Percentiles rank a stretch among this genome's conserved stretches.
Conservation (phyloP, 2,888 invertebrate genomes). For the Drosophila nr. perissopoda region DNA sequence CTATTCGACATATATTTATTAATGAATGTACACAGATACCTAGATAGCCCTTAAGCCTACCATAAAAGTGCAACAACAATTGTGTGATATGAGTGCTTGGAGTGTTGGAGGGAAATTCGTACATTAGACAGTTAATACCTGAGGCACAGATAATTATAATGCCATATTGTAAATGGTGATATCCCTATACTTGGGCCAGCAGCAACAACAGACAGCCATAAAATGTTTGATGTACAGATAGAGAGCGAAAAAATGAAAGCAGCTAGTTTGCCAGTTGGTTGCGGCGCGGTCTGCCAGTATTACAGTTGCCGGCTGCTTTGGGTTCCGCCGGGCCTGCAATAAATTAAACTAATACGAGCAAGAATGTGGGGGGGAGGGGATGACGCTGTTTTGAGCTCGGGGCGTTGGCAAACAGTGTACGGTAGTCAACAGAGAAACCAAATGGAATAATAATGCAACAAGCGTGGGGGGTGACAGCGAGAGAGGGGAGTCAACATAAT, state of each 20-base stretch:
- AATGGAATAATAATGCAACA: conserved; percentile 56
- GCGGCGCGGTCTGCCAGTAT: conserved; percentile 5
- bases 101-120: background rate
- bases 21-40: conserved; percentile 1
- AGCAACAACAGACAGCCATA: conserved; percentile 35
- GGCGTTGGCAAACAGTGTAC: conserved; percentile 32
- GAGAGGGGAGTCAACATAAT: conserved; percentile 59
- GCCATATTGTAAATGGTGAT: conserved; percentile 28
- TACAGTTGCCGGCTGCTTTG: conserved; percentile 2
- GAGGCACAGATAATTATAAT: conserved; percentile 61
- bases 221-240: conserved; percentile 62
- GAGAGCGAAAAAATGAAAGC: conserved; percentile 23
- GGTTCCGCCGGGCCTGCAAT: conserved; percentile 40
- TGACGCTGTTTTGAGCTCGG: background rate
- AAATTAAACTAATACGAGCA: conserved; percentile 67
- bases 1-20: background rate
- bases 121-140: conserved; percentile 35
- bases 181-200: conserved; percentile 9
- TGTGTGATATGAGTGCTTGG: conserved; percentile 7
- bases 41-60: conserved; percentile 9
- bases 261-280: conserved; percentile 11
- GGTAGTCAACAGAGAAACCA: conserved; percentile 44
- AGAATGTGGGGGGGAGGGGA: background rate
- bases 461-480: background rate
- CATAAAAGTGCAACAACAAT: conserved; percentile 37